Percentiles rank a stretch among this genome's conserved stretches.
Conservation (phyloP, 2,888 invertebrate species). For the Mimachlamys varia region DNA sequence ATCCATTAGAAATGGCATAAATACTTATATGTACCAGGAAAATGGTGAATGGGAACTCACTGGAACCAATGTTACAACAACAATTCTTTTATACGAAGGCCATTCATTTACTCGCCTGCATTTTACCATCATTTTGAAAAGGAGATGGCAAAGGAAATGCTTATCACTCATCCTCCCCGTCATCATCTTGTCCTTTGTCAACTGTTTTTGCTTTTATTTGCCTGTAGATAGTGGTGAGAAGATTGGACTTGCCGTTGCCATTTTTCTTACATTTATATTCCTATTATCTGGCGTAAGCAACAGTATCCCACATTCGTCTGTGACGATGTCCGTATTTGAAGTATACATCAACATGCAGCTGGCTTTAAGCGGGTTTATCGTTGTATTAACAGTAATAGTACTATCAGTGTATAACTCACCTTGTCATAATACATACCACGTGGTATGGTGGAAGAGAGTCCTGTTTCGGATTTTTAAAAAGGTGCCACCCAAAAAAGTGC, state of each 20-base stretch:
- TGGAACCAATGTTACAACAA: background rate
- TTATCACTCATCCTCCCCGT: background rate
- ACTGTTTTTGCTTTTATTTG: background rate
- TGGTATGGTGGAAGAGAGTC: background rate
- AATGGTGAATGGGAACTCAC: conserved; percentile 10
- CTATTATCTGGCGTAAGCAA: background rate
- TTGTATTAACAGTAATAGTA: background rate
- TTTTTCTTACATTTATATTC: background rate
- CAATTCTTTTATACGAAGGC: background rate
- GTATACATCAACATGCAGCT: background rate
- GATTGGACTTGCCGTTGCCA: background rate
- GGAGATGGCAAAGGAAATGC: background rate
- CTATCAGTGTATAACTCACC: background rate
- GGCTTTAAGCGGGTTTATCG: background rate
- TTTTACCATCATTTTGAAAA: background rate
- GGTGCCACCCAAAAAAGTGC: background rate
- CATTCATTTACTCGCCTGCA: background rate
- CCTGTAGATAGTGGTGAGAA: background rate
- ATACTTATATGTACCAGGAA: background rate
- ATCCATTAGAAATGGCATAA: background rate
- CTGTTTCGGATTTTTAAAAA: background rate
- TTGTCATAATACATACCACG: background rate
- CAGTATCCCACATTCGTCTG: conserved; percentile 2
- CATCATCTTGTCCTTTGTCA: background rate
- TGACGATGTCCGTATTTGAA: conserved; percentile 2